phyloP scores from a whole-genome alignment of 2,888 invertebrate genomes.

The Caenorhabditis wallacei region DNA sequence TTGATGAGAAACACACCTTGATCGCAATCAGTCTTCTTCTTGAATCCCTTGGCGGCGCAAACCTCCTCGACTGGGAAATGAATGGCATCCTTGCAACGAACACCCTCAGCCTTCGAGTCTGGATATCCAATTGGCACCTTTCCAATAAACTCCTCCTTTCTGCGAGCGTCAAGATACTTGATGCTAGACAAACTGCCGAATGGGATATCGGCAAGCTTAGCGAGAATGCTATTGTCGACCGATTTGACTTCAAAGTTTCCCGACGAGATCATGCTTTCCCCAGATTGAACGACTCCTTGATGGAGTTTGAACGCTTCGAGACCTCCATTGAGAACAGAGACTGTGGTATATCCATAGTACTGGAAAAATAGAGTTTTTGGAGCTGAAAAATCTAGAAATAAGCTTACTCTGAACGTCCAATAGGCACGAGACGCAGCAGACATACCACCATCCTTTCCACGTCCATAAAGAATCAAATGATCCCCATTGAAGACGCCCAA shows the following conservation, averaged over 20 bases:
- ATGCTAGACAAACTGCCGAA: slow-evolving; percentile 58
- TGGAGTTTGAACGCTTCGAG: slow-evolving; percentile 71
- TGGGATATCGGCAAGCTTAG: slow-evolving; percentile 55
- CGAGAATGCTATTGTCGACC: slow-evolving; percentile 44
- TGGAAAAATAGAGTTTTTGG: slow-evolving; percentile 13
- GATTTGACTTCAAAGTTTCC: slow-evolving; percentile 62
- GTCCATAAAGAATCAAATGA: slow-evolving; percentile 73
- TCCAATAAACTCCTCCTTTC: slow-evolving; percentile 61
- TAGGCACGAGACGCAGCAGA: slow-evolving; percentile 73
- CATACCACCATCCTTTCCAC: slow-evolving; percentile 77
- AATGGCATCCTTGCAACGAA: slow-evolving; percentile 59
- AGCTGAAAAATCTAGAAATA: neutral
- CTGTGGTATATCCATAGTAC: slow-evolving; percentile 74
- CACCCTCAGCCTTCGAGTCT: slow-evolving; percentile 49
- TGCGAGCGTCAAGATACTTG: slow-evolving; percentile 61
- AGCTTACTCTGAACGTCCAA: slow-evolving; percentile 71
- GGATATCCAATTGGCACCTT: slow-evolving; percentile 64
- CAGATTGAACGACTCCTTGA: slow-evolving; percentile 60
- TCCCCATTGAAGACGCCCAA: slow-evolving; percentile 75
- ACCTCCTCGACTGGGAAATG: slow-evolving; percentile 63
- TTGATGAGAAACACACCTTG: slow-evolving; percentile 43
- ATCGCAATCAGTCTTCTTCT: slow-evolving; percentile 67
- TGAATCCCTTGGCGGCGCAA: slow-evolving; percentile 62
- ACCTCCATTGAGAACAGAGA: slow-evolving; percentile 73
- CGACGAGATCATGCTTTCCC: slow-evolving; percentile 57